A percentile compares a stretch with the other conserved stretches of the same genome.
Evolutionary conservation across 2,797 vertebrate species (phyloP).

Genomic region (Hapalemur alaotrensis): DNA sequence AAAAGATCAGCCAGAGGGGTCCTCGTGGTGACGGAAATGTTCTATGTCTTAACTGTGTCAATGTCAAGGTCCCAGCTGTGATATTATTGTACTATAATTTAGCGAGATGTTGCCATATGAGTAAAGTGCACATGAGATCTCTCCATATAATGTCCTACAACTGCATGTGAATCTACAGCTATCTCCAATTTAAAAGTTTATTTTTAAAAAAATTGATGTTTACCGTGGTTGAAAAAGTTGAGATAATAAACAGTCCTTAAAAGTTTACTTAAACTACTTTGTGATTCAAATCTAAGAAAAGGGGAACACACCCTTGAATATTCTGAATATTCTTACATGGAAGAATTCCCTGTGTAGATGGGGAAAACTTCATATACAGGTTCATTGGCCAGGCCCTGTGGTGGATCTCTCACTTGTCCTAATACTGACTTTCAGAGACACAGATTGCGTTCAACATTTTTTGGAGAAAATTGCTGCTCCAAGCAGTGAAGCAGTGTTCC

Average conservation of each 20-base stretch:
- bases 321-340: background rate
- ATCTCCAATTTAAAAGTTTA: background rate
- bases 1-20: accelerated
- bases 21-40: background rate
- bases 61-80: background rate
- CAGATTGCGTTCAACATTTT: background rate
- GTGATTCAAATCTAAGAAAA: background rate
- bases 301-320: background rate
- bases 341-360: background rate
- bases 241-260: background rate
- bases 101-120: background rate
- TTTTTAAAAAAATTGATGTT: background rate
- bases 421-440: background rate
- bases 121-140: background rate
- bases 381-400: background rate
- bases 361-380: accelerated
- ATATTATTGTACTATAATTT: background rate
- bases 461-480: background rate
- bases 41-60: background rate
- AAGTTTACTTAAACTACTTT: background rate
- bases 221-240: background rate
- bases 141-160: background rate
- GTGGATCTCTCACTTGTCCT: background rate
- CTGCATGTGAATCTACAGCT: background rate
- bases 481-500: background rate